phyloP scores from a whole-genome alignment of 30 jellyfish, hydroid and myxozoan species.

The Turritopsis rubra region DNA sequence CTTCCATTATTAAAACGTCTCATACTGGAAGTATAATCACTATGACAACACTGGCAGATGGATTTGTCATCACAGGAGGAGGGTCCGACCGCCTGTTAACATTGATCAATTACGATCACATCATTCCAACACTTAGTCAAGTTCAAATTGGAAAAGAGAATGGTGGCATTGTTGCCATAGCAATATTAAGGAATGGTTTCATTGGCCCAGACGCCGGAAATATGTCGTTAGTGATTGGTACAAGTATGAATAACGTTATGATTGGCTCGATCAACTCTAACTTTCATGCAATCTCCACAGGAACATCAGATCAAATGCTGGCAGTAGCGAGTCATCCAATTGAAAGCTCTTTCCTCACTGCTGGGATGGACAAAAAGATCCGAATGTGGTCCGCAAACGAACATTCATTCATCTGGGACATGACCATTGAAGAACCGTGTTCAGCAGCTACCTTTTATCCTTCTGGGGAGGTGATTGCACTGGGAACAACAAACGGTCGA shows the following conservation, averaged over 20 bases:
- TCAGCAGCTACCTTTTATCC: conserved; percentile 66
- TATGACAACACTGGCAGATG: conserved; percentile 26
- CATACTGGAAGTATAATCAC: conserved; percentile 41
- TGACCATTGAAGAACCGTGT: background rate
- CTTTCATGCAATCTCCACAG: conserved; percentile 16
- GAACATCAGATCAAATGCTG: conserved; percentile 20
- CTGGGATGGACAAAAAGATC: conserved; percentile 22
- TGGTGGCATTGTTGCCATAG: conserved; percentile 52
- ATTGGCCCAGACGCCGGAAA: conserved; percentile 23
- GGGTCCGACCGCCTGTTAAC: conserved; percentile 31
- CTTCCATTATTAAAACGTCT: conserved; percentile 1
- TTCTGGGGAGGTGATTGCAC: conserved; percentile 56
- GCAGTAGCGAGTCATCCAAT: conserved; percentile 22
- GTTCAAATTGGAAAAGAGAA: conserved; percentile 24
- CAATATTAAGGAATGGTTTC: conserved; percentile 1
- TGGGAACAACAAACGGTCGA: conserved; percentile 71
- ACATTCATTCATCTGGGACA: conserved; percentile 27
- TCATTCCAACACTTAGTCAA: conserved; percentile 14
- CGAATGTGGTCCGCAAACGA: conserved; percentile 23
- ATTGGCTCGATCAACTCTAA: conserved; percentile 15
- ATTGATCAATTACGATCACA: background rate
- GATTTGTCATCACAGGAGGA: conserved; percentile 34
- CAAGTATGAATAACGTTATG: conserved; percentile 21
- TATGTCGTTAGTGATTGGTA: conserved; percentile 23
- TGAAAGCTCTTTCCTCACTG: conserved; percentile 23